Evolutionary conservation across 2,113 vertebrate genomes (phyloP), one percentile per base, ranked within the genome.

Genomic region (Hippocampus abdominalis): DNA sequence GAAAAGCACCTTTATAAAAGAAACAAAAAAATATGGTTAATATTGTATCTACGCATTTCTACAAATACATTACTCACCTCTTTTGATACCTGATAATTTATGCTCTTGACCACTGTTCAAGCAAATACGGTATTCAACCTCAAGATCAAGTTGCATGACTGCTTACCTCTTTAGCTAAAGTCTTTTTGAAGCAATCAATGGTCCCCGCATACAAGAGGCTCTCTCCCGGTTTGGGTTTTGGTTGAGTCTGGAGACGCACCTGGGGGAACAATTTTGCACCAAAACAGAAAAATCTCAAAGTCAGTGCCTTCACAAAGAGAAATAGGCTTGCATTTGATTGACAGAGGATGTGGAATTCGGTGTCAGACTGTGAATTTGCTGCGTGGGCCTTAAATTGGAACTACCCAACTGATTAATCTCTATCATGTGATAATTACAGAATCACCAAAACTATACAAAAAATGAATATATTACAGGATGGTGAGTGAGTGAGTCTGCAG

Each of bases 211-310:
- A 98, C 51, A 93, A 11, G 0, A 69, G 88, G 3, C 75, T 5
- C 69, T 97, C 92, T 21, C 96, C 97, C 2, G 94, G 93, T 80
- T 87, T 88, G 9, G 93, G 91, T 39, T 91, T 92, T 1, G 95
- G 90, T 76, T 98, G 96, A 21, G 97, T 98, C 83, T 99, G 97
- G 74, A 99, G 87, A 46, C 97, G 94, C 72, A 99, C 97, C 97
- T 99, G 75, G 69, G 66, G 42, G 46, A 65, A 48, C 54, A 40
- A 25, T 10, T 70, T 29, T 23, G 49, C 32, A 68, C 36, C 8
- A 40, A 57, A 3, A n/a, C 12, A 64, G 18, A 61, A 36, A 32
- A 13, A 61, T 15, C 25, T 4, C 25, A 59, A 4, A 12, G 51
- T 10, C n/a, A 44, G n/a, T 60, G 15, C 15, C 16, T 61, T 29